Base-by-base conservation (phyloP, 2,888 invertebrate species). In the Hypselothyrea guttata region DNA sequence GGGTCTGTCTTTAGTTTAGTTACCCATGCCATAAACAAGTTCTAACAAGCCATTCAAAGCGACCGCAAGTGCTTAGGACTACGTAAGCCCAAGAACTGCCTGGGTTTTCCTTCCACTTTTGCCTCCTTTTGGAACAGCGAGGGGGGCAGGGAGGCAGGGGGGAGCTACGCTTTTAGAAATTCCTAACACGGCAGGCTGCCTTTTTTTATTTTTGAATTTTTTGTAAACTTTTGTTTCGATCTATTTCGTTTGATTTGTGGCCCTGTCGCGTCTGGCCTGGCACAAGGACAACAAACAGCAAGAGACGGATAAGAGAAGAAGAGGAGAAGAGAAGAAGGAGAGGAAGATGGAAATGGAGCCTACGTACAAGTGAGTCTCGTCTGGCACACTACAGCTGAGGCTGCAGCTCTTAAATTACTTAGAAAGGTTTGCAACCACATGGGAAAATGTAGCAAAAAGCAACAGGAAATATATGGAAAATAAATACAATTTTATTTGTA, bases 161-260 rank as follows among this genome's bases (percentile, higher is more conserved):
- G n/a, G 15, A 11, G 12, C 9, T 30, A 46, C 49, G 35, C 42
- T 55, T 61, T 65, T 68, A 16, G 46, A 48, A 64, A 57, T 71
- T 57, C 57, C 57, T 44, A 65, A 59, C 46, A 46, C 48, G 30
- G n/a, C 52, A 35, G 44, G 54, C 41, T 52, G n/a, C 34, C 31
- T 47, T 34, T 60, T 38, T 38, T 41, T 47, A 46, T 38, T 47
- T 55, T 59, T 37, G 9, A 40, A 37, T 42, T 33, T 57, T 73
- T 44, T 81, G 38, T 59, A 34, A 76, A 81, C 77, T 81, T 77
- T 77, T 81, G 75, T 82, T 82, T 82, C 66, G 72, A 78, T 77
- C 41, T 49, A 49, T 61, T 72, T 56, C 55, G 52, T 58, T 51
- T 82, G 82, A 82, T 77, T 77, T 71, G 75, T 82, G 75, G 61